Evolutionary conservation across 1,140 invertebrate species (phyloP), one percentile per base, ranked within the genome.

Genomic region (Pogonognathellus flavescens): DNA sequence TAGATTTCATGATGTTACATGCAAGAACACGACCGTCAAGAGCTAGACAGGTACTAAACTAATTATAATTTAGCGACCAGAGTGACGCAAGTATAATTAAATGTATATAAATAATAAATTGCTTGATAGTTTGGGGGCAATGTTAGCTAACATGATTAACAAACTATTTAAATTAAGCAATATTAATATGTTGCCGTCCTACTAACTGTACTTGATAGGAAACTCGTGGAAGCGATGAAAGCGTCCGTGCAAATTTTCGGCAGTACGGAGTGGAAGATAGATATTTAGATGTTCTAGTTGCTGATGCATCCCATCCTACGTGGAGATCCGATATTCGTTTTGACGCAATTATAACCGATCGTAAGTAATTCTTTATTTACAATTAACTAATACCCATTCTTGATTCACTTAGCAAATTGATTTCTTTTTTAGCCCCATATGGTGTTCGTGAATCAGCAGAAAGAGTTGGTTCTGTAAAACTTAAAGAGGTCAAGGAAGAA

Each of bases 281-380:
- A 83, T 98, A 97, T 91, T 88, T 99, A 25, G 97, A 99, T 91
- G 95, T 97, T 1, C 89, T 98, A 1, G 95, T 98, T 7, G 95
- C 96, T 83, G 97, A 99, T 92, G 95, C 97, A 89, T 96, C 97
- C 0, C 91, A 93, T 87, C 93, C 94, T 1, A 90, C 97, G 86
- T 98, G 96, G 96, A 93, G 93, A 86, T 89, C 93, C 3, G 89
- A 92, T 18, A 90, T 96, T 18, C 90, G 91, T 87, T 94, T 98
- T 88, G 96, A 98, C 91, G 93, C 96, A 70, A 97, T 98, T 86
- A 95, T 99, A 76, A 98, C 97, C 66, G 97, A 99, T 92, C 97
- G 97, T 98, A 93, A 94, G 95, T 94, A 22, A 83, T 80, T 85
- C 52, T 80, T 9, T n/a, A 18, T 70, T 0, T 4, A 14, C 10